Conservation (phyloP, 2,113 vertebrate genomes). For the Phyllopteryx taeniolatus region DNA sequence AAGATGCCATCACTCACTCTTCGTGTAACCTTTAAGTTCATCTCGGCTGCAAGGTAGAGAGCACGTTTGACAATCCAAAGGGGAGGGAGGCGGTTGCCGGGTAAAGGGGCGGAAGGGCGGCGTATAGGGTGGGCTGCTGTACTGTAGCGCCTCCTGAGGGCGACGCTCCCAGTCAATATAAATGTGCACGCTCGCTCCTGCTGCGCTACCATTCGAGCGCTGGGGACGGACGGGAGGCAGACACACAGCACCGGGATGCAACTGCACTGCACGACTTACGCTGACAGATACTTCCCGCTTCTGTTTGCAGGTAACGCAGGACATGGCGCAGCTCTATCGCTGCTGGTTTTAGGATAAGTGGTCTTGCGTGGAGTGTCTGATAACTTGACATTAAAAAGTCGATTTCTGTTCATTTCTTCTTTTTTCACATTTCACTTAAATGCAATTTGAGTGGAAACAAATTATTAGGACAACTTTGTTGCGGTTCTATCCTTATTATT, state of each 20-base stretch:
- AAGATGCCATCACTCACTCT: conserved; percentile 12
- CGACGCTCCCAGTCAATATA: conserved; percentile 76
- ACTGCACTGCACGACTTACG: conserved; percentile 20
- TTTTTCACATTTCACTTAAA: not conserved
- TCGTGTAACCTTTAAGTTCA: conserved; percentile 38
- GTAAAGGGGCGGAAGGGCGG: conserved; percentile 9
- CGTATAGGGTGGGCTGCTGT: conserved; percentile 41
- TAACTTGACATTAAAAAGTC: not conserved
- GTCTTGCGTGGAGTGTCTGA: not conserved
- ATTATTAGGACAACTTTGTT: not conserved
- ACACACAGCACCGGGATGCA: conserved; percentile 48
- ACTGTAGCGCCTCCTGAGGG: conserved; percentile 71
- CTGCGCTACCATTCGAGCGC: conserved; percentile 65
- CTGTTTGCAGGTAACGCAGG: not conserved
- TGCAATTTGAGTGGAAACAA: not conserved
- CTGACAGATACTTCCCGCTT: conserved; percentile 13
- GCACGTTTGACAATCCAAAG: conserved; percentile 52
- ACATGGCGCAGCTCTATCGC: not conserved
- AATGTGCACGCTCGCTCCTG: conserved; percentile 59
- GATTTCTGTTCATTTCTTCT: not conserved
- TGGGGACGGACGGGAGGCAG: conserved; percentile 45
- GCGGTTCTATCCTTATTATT: not conserved
- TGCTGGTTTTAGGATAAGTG: not conserved
- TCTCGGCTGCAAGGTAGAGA: conserved; percentile 57
- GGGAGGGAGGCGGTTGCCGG: conserved; percentile 2